phyloP scores from a whole-genome alignment of 2,113 vertebrate species.

The Pampusana beccarii region DNA sequence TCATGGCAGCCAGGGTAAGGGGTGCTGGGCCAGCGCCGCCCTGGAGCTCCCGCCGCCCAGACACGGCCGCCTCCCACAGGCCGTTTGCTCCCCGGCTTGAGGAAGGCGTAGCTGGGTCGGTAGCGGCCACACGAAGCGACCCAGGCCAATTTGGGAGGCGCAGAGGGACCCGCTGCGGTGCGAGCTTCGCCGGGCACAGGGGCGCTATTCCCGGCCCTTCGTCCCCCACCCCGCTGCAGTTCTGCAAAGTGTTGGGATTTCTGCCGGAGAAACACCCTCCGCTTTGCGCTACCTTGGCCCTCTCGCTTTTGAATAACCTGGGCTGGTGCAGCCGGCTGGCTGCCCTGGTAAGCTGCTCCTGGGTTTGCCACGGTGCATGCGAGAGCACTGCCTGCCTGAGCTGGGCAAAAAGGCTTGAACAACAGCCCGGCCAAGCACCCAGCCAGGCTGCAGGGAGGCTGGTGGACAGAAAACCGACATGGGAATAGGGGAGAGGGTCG shows the following conservation, averaged over 20 bases:
- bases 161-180: background rate
- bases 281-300: background rate
- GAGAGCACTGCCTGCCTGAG: background rate
- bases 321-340: background rate
- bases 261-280: background rate
- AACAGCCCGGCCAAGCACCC: background rate
- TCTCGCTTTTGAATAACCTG: background rate
- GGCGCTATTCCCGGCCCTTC: too few relatives aligned
- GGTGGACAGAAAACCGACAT: too few relatives aligned
- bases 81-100: too few relatives aligned
- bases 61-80: background rate
- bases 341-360: too few relatives aligned
- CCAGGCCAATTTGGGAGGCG: background rate
- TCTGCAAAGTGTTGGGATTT: background rate
- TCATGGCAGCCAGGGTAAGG: background rate
- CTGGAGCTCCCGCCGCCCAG: background rate
- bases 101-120: background rate
- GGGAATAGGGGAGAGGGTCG: background rate
- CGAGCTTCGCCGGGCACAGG: too few relatives aligned
- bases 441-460: background rate
- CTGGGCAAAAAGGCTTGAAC: background rate
- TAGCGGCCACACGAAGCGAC: background rate
- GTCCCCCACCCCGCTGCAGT: too few relatives aligned
- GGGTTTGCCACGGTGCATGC: rapidly evolving
- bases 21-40: background rate